phyloP scores from a whole-genome alignment of 2,888 invertebrate genomes.

The Notodonta ziczac region DNA sequence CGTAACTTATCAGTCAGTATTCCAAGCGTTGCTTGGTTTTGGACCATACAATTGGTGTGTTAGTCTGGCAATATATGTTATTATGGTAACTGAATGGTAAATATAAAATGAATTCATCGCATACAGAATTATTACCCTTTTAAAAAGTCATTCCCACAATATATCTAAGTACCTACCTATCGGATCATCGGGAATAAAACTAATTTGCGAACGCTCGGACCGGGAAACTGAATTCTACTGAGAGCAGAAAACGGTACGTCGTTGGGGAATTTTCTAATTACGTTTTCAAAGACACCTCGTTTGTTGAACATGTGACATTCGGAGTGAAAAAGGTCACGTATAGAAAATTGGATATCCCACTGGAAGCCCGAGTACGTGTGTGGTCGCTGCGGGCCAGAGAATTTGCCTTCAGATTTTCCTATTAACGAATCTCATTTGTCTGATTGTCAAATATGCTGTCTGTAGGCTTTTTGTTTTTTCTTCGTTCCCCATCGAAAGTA shows the following conservation, averaged over 20 bases:
- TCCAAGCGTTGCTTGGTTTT: too few relatives aligned
- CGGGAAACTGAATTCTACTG: conserved; percentile 58
- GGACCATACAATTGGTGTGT: too few relatives aligned
- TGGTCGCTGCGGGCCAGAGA: conserved; percentile 38
- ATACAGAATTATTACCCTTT: background rate
- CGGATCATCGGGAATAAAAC: conserved; percentile 58
- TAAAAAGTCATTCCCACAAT: background rate
- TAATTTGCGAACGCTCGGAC: conserved; percentile 67
- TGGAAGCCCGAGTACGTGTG: conserved; percentile 25
- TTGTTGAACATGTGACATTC: conserved; percentile 79
- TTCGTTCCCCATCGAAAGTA: background rate
- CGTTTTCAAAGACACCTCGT: conserved; percentile 84
- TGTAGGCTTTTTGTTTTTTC: conserved; percentile 7
- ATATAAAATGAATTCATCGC: too few relatives aligned
- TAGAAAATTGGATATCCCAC: conserved; percentile 74
- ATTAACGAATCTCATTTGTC: conserved; percentile 70
- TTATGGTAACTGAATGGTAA: too few relatives aligned
- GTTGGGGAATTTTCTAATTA: conserved; percentile 84
- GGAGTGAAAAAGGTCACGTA: conserved; percentile 81
- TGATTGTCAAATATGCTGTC: conserved; percentile 31
- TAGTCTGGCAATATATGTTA: too few relatives aligned
- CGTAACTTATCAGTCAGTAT: too few relatives aligned
- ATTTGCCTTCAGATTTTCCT: conserved; percentile 68
- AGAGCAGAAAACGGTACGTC: conserved; percentile 64
- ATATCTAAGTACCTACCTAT: background rate